Base-by-base conservation (phyloP, 2,113 vertebrate species). In the Penelope pileata region DNA sequence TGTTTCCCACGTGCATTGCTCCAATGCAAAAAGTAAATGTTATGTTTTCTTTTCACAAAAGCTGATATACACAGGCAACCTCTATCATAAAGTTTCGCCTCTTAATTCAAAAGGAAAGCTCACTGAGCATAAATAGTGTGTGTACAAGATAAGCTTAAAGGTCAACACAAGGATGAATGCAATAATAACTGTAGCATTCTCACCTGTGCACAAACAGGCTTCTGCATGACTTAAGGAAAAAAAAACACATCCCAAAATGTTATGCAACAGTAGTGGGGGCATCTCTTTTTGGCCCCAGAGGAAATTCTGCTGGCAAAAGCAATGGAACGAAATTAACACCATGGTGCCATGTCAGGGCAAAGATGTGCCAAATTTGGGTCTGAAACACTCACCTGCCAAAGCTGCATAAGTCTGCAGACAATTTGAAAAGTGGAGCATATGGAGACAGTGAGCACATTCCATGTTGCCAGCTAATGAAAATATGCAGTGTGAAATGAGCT, bases 11-110 rank as follows among this genome's bases (percentile, higher is more conserved):
- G 60, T 73, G 75, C 59, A 0, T 50, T 93, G 66, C 48, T 96
- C 68, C 54, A 73, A 66, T 51, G 82, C 42, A 82, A 93, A 77
- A 95, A 95, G 30, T 78, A 96, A 97, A 94, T 90, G 58, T 90
- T 91, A 83, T 45, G 12, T 91, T 96, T 91, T 91, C 29, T 91
- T 67, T 89, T 95, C 5, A 45, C 80, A 72, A 67, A 92, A 78
- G 66, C 50, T 42, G 66, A 63, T 38, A 18, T 29, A 21, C 43
- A 6, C 70, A 43, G 58, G 32, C 56, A 90, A 64, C 42, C 50
- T 84, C 51, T 80, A 36, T 83, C 32, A 34, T 85, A 51, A 66
- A 27, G 42, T 70, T 88, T 93, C 77, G 75, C 87, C 82, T 94
- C 77, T 89, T 84, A 40, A 76, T 94, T 87, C 85, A 22, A 45